Evolutionary conservation across 2,797 vertebrate genomes (phyloP).

Genomic region (Halcyon leucocephala): DNA sequence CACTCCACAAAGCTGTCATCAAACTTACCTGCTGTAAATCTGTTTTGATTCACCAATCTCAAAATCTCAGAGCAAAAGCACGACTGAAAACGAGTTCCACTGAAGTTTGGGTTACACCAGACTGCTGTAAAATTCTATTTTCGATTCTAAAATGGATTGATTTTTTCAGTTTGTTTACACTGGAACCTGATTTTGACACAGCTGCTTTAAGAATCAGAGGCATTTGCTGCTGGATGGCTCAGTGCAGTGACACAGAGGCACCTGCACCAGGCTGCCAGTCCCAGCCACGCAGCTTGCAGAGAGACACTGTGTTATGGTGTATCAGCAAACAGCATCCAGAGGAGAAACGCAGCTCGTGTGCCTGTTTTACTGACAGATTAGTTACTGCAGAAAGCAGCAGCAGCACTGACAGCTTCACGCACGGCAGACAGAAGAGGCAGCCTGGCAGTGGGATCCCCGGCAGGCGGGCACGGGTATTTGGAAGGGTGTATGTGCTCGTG

Average conservation of each 20-base stretch:
- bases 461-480: neutral
- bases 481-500: fast-evolving
- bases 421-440: neutral
- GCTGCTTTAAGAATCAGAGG: neutral
- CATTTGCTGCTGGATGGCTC: too few relatives aligned
- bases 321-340: neutral
- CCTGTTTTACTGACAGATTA: neutral
- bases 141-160: fast-evolving
- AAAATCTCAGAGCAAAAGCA: neutral
- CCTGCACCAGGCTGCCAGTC: neutral
- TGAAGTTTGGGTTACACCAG: neutral
- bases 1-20: neutral
- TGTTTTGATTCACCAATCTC: neutral
- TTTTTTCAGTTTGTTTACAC: neutral
- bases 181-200: neutral
- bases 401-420: neutral
- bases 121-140: neutral
- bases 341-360: neutral
- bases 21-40: neutral
- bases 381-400: neutral
- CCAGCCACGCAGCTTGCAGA: neutral
- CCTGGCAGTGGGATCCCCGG: neutral
- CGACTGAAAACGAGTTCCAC: neutral
- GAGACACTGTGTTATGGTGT: too few relatives aligned
- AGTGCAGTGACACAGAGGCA: neutral